Conservation (phyloP, 2,888 invertebrate species). For the Argyresthia goedartella region DNA sequence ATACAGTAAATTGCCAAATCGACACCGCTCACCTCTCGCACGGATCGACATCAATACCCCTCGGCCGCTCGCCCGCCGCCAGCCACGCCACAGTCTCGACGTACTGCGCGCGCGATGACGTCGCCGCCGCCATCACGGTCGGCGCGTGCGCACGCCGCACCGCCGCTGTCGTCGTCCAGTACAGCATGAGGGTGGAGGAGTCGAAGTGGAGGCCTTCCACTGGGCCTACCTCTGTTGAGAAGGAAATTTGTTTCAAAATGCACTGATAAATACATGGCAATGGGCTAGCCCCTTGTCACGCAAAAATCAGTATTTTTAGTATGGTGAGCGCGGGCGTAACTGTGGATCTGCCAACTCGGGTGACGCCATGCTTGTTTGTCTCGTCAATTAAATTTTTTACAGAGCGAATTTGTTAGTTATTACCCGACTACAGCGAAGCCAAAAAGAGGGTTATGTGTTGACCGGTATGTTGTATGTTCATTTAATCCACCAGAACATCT, state of each 20-base stretch:
- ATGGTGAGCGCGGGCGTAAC: neutral
- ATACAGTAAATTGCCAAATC: no score
- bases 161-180: slow-evolving; percentile 89
- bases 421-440: no score
- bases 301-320: neutral
- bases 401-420: no score
- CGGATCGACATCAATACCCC: slow-evolving; percentile 88
- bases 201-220: slow-evolving; percentile 91
- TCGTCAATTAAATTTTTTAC: neutral
- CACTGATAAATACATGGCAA: neutral
- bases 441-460: no score
- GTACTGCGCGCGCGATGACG: slow-evolving; percentile 13
- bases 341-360: no score
- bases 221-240: slow-evolving; percentile 77
- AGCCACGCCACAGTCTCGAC: slow-evolving; percentile 75
- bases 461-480: no score
- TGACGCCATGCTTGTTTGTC: neutral
- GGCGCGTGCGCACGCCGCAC: slow-evolving; percentile 24
- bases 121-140: slow-evolving; percentile 15
- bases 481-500: no score
- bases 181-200: slow-evolving; percentile 75
- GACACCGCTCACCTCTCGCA: slow-evolving; percentile 64
- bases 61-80: slow-evolving; percentile 79
- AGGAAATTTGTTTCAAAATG: neutral
- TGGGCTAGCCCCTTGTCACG: no score